phyloP scores from a whole-genome alignment of 2,797 vertebrate genomes.

The Sciurus vulgaris region DNA sequence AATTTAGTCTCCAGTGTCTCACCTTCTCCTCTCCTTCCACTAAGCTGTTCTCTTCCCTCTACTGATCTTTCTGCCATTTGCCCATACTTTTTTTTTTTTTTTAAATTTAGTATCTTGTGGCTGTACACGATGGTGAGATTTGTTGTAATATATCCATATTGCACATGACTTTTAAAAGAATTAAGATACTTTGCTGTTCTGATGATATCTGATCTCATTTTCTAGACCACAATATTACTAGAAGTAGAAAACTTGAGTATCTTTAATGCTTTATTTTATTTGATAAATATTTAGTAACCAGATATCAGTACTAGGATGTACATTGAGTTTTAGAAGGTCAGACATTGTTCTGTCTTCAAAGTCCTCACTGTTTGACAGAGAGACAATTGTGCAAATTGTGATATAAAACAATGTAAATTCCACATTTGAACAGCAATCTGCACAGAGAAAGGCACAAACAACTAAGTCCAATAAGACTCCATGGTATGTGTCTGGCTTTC shows the following conservation, averaged over 20 bases:
- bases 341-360: not conserved
- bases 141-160: too few relatives aligned
- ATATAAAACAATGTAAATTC: not conserved
- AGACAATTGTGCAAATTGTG: not conserved
- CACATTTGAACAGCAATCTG: not conserved
- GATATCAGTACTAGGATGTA: not conserved
- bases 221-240: not conserved
- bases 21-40: too few relatives aligned
- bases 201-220: not conserved
- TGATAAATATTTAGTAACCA: not conserved
- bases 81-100: too few relatives aligned
- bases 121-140: too few relatives aligned
- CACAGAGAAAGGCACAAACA: not conserved
- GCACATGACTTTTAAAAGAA: not conserved
- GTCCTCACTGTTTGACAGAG: not conserved
- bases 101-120: too few relatives aligned
- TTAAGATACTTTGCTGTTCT: not conserved
- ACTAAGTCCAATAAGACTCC: not conserved
- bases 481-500: not conserved
- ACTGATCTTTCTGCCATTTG: too few relatives aligned
- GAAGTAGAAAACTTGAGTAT: not conserved
- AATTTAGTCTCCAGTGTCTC: too few relatives aligned
- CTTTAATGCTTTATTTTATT: not conserved
- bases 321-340: not conserved
- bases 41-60: too few relatives aligned